Evolutionary conservation across 2,113 vertebrate species (phyloP).

Genomic region (Aythya baeri): DNA sequence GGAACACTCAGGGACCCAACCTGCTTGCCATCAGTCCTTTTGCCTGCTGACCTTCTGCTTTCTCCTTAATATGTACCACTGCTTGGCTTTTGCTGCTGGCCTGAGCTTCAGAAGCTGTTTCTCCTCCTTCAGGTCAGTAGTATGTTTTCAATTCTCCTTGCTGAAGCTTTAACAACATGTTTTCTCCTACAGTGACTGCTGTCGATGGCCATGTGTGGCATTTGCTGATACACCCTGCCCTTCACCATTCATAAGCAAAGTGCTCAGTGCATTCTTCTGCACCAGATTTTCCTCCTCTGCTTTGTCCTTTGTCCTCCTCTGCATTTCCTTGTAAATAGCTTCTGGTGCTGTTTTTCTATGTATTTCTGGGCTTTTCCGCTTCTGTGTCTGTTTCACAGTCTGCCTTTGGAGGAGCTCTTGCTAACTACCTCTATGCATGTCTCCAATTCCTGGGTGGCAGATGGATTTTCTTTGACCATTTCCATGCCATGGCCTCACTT

Average conservation of each 20-base stretch:
- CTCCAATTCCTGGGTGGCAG: neutral
- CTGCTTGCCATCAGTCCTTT: fast-evolving
- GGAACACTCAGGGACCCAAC: neutral
- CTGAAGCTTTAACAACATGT: neutral
- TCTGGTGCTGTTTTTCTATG: slow-evolving; percentile 43
- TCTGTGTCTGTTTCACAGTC: neutral
- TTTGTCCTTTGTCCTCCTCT: slow-evolving; percentile 65
- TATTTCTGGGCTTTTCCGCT: neutral
- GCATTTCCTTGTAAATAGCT: slow-evolving; percentile 49
- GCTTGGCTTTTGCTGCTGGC: neutral
- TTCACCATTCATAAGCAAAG: neutral
- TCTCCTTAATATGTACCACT: neutral
- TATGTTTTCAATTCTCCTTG: neutral
- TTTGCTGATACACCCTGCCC: neutral
- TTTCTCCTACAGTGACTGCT: neutral
- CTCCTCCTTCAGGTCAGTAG: neutral
- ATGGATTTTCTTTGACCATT: neutral
- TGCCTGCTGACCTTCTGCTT: neutral
- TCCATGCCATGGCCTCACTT: neutral
- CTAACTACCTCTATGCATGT: neutral
- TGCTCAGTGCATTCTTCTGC: neutral
- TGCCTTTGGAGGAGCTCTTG: neutral
- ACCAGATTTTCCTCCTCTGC: slow-evolving; percentile 59
- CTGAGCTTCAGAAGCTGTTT: neutral
- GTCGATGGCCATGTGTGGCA: neutral